Percentiles rank a stretch among this genome's conserved stretches.
These are phyloP conservation scores for Cherax quadricarinatus DNA, from an alignment of 1,140 invertebrate species.

Conservation along the genomic window DNA sequence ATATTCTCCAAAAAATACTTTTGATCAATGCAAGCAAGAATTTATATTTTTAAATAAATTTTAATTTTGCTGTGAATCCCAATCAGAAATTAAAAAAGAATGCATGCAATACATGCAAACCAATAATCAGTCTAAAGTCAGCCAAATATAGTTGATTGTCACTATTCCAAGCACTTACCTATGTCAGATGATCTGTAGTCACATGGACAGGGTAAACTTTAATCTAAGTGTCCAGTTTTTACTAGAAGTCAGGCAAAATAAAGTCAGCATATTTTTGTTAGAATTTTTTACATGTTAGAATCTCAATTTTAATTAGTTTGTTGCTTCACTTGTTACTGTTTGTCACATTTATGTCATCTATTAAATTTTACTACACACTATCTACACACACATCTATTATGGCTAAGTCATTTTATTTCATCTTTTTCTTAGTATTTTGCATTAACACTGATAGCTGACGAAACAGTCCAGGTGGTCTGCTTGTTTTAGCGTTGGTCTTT, in stretches of 20 bases:
- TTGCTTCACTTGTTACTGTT: constrained; percentile 4
- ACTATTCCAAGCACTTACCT: constrained; percentile 23
- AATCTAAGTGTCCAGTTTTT: background rate
- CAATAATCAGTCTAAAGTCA: constrained; percentile 14
- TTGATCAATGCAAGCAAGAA: no score
- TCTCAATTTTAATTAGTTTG: constrained; percentile 8
- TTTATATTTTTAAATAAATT: no score
- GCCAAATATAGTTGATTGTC: background rate
- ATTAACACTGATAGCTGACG: constrained; percentile 65
- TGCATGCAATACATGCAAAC: background rate
- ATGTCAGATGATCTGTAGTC: background rate
- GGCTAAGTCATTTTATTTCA: constrained; percentile 30
- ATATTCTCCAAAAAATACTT: no score
- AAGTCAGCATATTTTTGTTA: background rate
- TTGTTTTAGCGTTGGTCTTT: constrained; percentile 14
- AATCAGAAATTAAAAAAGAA: background rate
- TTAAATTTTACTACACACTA: constrained; percentile 27
- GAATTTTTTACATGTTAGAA: background rate
- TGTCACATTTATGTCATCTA: background rate
- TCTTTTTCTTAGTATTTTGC: constrained; percentile 57
- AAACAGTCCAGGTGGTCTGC: constrained; percentile 63
- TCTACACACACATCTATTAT: constrained; percentile 22
- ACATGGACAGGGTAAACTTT: background rate
- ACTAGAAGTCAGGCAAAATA: background rate
- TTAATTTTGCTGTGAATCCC: no score